Evolutionary conservation across 2,797 vertebrate species (phyloP).

Genomic region (Gobionotothen gibberifrons): DNA sequence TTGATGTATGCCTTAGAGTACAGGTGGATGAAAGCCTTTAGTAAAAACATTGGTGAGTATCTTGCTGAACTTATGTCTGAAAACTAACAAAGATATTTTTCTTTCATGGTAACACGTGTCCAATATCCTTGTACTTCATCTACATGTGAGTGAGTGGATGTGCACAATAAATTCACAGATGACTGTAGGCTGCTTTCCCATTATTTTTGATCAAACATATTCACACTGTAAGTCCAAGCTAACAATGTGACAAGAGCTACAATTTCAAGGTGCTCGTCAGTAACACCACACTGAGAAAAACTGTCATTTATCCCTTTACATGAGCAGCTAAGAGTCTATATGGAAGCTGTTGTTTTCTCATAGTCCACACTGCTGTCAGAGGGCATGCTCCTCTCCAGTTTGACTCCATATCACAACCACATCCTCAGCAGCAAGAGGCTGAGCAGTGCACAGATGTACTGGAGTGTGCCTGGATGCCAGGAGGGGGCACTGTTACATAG

Average conservation of each 20-base stretch:
- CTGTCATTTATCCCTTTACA: slow-evolving; percentile 38
- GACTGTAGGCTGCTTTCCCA: slow-evolving; percentile 21
- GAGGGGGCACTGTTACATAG: slow-evolving; percentile 84
- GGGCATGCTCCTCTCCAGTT: slow-evolving; percentile 1
- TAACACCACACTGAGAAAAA: slow-evolving; percentile 46
- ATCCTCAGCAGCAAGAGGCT: slow-evolving; percentile 71
- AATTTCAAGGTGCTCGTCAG: slow-evolving; percentile 42
- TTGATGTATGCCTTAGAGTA: neutral
- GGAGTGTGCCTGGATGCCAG: slow-evolving; percentile 57
- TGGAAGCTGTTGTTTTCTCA: slow-evolving; percentile 17
- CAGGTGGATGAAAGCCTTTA: slow-evolving; percentile 21
- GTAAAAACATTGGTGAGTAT: slow-evolving; percentile 29
- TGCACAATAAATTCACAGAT: slow-evolving; percentile 31
- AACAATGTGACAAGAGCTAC: slow-evolving; percentile 51
- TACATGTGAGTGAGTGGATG: slow-evolving; percentile 37
- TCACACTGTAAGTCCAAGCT: slow-evolving; percentile 37
- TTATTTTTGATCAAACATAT: slow-evolving; percentile 29
- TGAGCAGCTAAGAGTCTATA: slow-evolving; percentile 38
- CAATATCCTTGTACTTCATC: slow-evolving; percentile 22
- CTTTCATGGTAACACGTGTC: slow-evolving; percentile 22
- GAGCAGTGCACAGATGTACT: slow-evolving; percentile 67
- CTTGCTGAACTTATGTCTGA: slow-evolving; percentile 19
- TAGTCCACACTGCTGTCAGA: slow-evolving; percentile 36
- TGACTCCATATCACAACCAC: slow-evolving; percentile 67
- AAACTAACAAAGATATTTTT: slow-evolving; percentile 19